Evolutionary conservation across 2,888 invertebrate species (phyloP).

Genomic region (Hirtodrosophila trivittata): DNA sequence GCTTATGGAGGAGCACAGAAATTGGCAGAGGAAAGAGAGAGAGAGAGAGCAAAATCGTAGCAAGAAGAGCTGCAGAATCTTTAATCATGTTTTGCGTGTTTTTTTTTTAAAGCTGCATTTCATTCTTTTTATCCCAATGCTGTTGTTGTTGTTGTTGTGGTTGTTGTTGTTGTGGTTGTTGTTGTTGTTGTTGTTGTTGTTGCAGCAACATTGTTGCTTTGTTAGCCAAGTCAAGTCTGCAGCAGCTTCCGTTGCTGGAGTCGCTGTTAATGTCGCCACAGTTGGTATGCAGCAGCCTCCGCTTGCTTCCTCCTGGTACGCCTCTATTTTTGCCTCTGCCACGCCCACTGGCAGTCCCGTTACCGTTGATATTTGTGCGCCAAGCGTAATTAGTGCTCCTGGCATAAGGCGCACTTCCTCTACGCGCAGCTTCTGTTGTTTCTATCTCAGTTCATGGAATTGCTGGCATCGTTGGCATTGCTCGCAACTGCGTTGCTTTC

Average conservation of each 20-base stretch:
- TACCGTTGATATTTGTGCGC: conserved; percentile 61
- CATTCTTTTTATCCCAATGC: conserved; percentile 5
- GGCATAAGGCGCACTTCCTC: conserved; percentile 75
- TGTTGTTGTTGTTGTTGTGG: background rate
- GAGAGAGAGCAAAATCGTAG: conserved; percentile 49
- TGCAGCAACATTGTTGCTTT: conserved; percentile 55
- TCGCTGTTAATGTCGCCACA: conserved; percentile 71
- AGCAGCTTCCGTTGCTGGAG: conserved; percentile 63
- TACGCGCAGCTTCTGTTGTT: conserved; percentile 42
- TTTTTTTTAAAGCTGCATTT: conserved; percentile 56
- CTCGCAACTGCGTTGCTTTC: conserved; percentile 39
- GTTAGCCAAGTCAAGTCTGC: conserved; percentile 74
- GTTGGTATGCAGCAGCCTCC: conserved; percentile 42
- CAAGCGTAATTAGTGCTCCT: conserved; percentile 74
- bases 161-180: conserved; percentile 7
- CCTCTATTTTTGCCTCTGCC: conserved; percentile 8
- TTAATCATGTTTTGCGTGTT: conserved; percentile 65
- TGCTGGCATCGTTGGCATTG: conserved; percentile 40
- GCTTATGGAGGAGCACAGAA: conserved; percentile 67
- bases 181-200: conserved; percentile 30
- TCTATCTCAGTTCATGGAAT: conserved; percentile 18
- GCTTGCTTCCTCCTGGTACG: background rate
- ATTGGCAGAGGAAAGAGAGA: no score
- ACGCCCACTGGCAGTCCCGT: conserved; percentile 2
- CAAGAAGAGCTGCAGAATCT: conserved; percentile 40